Percentiles rank a stretch among this genome's conserved stretches.
These are phyloP conservation scores for Hippopotamyrus pictus DNA, from an alignment of 2,797 vertebrate genomes.

Conservation along the genomic window DNA sequence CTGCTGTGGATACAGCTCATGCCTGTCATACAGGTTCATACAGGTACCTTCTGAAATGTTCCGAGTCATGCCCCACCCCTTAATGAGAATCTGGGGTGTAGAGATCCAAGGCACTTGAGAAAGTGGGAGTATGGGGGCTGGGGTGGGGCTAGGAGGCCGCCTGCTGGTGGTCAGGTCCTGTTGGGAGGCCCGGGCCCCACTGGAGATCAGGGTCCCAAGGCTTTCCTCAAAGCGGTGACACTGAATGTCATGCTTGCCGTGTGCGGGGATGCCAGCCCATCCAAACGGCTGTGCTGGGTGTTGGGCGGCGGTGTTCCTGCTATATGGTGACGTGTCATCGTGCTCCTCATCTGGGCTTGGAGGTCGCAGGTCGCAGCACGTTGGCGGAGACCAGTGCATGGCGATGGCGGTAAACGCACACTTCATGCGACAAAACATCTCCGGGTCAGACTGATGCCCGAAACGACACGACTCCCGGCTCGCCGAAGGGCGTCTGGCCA, in stretches of 20 bases:
- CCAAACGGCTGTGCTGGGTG: not conserved
- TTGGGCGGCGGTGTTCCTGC: too few species aligned
- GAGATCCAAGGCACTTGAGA: not conserved
- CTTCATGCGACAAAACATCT: not conserved
- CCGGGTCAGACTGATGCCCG: not conserved
- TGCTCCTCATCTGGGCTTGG: not conserved
- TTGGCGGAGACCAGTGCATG: not conserved
- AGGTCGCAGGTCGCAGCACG: not conserved
- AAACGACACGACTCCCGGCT: not conserved
- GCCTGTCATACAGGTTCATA: not conserved
- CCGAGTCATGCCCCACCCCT: not conserved
- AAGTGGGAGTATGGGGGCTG: not conserved
- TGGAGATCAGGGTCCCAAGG: not conserved
- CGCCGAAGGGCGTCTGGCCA: not conserved
- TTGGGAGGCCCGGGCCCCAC: not conserved
- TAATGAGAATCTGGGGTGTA: not conserved
- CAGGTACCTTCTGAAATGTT: not conserved
- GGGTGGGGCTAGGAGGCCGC: not conserved
- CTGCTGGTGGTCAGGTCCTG: not conserved
- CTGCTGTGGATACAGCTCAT: not conserved
- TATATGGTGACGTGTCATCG: not conserved
- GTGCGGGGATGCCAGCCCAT: not conserved
- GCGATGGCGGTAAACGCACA: not conserved
- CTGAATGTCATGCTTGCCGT: not conserved
- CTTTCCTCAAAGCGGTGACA: not conserved